Conservation (phyloP, 2,797 vertebrate genomes). For the Monodelphis domestica region DNA sequence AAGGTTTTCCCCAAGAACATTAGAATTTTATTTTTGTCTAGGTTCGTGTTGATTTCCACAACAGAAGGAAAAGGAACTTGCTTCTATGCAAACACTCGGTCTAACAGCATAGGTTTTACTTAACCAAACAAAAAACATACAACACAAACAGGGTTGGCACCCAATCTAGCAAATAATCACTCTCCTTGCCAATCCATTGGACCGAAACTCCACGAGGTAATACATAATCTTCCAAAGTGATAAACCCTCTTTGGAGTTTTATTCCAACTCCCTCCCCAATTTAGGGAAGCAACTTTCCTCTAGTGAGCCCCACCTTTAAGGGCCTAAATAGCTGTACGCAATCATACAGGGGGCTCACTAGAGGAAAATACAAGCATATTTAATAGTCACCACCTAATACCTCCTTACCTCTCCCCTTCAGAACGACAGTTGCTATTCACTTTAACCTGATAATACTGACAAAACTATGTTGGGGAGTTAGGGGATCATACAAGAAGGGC, state of each 20-base stretch:
- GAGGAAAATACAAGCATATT: background rate
- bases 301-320: background rate
- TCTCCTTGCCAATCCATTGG: background rate
- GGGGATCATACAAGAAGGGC: background rate
- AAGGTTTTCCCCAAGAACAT: background rate
- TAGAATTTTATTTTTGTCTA: background rate
- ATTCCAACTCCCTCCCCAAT: background rate
- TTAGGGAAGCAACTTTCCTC: background rate
- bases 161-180: background rate
- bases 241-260: background rate
- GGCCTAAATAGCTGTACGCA: background rate
- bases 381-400: background rate
- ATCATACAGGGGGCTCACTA: too few species aligned
- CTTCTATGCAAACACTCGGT: background rate
- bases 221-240: background rate
- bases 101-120: background rate
- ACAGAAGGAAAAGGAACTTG: background rate
- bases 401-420: background rate
- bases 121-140: background rate
- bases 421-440: background rate
- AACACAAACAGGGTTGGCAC: background rate
- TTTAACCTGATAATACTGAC: background rate
- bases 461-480: background rate
- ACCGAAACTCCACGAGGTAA: background rate
- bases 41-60: background rate